Evolutionary conservation across 2,113 vertebrate genomes (phyloP), one percentile per base, ranked within the genome.

Genomic region (Barbus barbus): DNA sequence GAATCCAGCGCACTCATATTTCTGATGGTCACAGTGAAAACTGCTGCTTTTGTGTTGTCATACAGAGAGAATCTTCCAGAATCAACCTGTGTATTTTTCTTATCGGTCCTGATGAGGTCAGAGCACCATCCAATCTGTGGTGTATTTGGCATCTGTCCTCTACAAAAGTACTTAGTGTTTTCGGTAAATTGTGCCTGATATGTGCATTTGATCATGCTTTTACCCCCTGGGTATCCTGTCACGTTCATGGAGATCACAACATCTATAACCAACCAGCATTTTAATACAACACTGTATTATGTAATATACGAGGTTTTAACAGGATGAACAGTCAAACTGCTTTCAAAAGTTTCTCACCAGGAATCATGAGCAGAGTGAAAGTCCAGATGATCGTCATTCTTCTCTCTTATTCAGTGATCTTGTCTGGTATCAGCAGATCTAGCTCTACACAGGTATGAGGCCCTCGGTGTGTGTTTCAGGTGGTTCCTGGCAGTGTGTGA

Each of bases 131-230:
- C n/a, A n/a, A n/a, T n/a, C n/a, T n/a, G n/a, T n/a, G n/a, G n/a
- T 36, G 33, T 36, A 16, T 20, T 22, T 75, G 14, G 31, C 72
- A 44, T 28, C 9, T 41, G 31, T 82, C 75, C 89, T 83, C 80
- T 90, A 78, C 92, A 92, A 90, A 93, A 90, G 80, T 84, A 90
- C 86, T 87, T 61, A 12, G 46, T 31, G 71, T 41, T 56, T 0
- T 9, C 44, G 63, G 48, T 41, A 1, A 75, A 41, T 41, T 41
- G 2, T 41, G 2, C 9, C 2, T 41, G 9, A 41, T 41, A 65
- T 7, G 44, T 76, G 63, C 91, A 92, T 58, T 28, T 86, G 79
- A 93, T 83, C 60, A 86, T 87, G 46, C 91, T 80, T 4, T 85
- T 44, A 41, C 79, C 90, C 28, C 89, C 90, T 74, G 85, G 69